These are phyloP conservation scores for Myotis brandtii DNA, from an alignment of 2,113 vertebrate species.

Conservation along the genomic window DNA sequence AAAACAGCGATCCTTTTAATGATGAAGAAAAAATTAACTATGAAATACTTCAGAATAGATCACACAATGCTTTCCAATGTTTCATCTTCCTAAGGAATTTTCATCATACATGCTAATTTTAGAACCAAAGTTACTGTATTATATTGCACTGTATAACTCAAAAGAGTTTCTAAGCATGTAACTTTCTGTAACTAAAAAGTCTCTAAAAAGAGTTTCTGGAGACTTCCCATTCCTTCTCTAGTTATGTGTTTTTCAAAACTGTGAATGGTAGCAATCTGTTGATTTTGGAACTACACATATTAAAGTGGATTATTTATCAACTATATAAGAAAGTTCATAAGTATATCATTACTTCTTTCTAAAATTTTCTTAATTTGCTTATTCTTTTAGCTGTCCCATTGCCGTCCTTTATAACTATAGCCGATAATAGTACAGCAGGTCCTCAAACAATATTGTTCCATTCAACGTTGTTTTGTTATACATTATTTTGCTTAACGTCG, in stretches of 20 bases:
- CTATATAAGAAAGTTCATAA: neutral
- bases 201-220: conserved; percentile 9
- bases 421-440: neutral
- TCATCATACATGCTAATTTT: neutral
- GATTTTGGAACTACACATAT: neutral
- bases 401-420: neutral
- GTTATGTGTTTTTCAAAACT: neutral
- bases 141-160: neutral
- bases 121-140: neutral
- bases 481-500: neutral
- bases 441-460: too few relatives aligned
- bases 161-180: neutral
- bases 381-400: neutral
- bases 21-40: neutral
- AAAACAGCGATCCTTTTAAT: neutral
- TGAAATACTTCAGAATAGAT: neutral
- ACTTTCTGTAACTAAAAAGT: neutral
- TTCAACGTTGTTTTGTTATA: neutral
- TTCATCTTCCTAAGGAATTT: neutral
- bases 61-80: neutral
- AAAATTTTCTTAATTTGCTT: neutral
- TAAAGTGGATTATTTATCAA: neutral
- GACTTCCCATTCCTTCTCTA: neutral
- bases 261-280: neutral
- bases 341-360: neutral